These are phyloP conservation scores for Menidia menidia DNA, from an alignment of 2,797 vertebrate genomes.

Conservation along the genomic window DNA sequence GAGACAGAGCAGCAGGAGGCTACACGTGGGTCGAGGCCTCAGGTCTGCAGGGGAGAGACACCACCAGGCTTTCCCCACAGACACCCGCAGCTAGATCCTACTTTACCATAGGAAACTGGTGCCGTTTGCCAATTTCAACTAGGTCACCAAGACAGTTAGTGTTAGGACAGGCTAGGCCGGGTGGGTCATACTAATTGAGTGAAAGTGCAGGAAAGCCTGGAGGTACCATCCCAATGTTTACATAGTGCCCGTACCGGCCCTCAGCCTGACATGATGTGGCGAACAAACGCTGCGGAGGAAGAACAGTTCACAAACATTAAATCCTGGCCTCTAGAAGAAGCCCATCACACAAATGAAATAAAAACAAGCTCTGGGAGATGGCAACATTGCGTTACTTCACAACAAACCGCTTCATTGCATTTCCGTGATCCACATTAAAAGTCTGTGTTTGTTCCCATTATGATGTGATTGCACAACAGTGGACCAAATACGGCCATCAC, in stretches of 20 bases:
- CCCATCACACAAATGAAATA: constrained; percentile 10
- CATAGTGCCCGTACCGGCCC: constrained; percentile 79
- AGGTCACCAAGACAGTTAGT: constrained; percentile 29
- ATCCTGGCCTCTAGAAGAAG: constrained; percentile 2
- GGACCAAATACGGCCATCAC: no score
- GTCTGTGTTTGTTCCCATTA: background rate
- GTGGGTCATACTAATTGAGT: constrained; percentile 22
- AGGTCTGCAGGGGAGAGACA: constrained; percentile 62
- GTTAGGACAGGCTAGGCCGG: constrained; percentile 25
- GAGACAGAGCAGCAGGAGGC: constrained; percentile 63
- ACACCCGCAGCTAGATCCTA: constrained; percentile 39
- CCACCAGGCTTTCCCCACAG: constrained; percentile 71
- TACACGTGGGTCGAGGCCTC: constrained; percentile 66
- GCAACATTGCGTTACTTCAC: background rate
- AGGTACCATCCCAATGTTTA: constrained; percentile 73
- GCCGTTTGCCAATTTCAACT: constrained; percentile 17
- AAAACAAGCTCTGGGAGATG: constrained; percentile 7
- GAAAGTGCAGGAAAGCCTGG: constrained; percentile 73
- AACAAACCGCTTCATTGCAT: background rate
- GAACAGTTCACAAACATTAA: constrained; percentile 76
- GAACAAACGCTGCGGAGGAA: constrained; percentile 94
- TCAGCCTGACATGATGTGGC: constrained; percentile 96
- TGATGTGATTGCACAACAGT: no score
- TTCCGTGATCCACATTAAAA: constrained; percentile 4
- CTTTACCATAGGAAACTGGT: constrained; percentile 12